Evolutionary conservation across 2,888 invertebrate species (phyloP), one percentile per base, ranked within the genome.

Genomic region (Biston stratarius): DNA sequence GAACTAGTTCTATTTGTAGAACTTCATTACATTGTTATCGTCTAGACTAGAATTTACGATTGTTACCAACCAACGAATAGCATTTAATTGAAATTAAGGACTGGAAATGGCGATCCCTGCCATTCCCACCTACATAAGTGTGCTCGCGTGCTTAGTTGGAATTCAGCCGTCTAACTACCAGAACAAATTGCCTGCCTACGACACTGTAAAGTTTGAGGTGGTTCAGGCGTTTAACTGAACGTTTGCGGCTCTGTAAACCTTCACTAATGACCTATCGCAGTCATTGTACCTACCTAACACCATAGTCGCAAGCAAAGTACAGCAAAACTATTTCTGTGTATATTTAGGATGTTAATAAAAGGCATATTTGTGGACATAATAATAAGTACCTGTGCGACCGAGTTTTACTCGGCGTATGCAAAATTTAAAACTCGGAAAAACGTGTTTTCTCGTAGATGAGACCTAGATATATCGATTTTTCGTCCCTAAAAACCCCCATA

Each of bases 121-220:
- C 60, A 57, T 66, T 62, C 5, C 45, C 42, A 64, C 61, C 57
- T 61, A 66, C 65, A 64, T 70, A 66, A 63, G 64, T 68, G 71
- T 69, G 72, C 66, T 77, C 70, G 82, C 83, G 83, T 85, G 84
- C 67, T 77, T 45, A 69, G 63, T 72, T 62, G 66, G 75, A 72
- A 78, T 84, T 83, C 79, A 64, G 74, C 51, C 62, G 67, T 59
- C 73, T 64, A 73, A 61, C 74, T 77, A 77, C 75, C 74, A 72
- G 63, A 70, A 76, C 74, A 80, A 79, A 81, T 81, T 74, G 76
- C 64, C 77, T 74, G 70, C 75, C 79, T 80, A 77, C 80, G 76
- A 79, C 76, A 74, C 69, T 77, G 76, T 76, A 74, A 80, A 77
- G 77, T 79, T 81, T 77, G 67, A 72, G 72, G 74, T 79, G 76